Conservation (phyloP, 2,113 vertebrate species). For the Megalops atlanticus region DNA sequence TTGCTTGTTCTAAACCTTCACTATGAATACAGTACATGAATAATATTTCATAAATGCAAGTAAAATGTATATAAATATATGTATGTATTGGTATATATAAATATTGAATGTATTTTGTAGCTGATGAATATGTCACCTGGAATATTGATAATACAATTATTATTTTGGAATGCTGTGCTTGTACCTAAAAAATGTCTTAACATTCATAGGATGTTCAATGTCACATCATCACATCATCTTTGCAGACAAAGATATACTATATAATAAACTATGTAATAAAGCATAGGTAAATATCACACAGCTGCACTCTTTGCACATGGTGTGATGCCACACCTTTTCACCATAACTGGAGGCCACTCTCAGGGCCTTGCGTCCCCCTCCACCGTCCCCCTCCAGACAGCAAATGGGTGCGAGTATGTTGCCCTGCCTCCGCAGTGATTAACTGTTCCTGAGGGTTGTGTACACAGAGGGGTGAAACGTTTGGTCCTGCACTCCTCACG, state of each 20-base stretch:
- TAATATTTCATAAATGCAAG: constrained; percentile 29
- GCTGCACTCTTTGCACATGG: not conserved
- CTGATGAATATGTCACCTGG: constrained; percentile 28
- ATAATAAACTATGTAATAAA: too few species aligned
- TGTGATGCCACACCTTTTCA: not conserved
- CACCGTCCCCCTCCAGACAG: not conserved
- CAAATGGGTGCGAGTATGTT: not conserved
- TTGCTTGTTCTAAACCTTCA: constrained; percentile 40
- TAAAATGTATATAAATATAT: constrained; percentile 18
- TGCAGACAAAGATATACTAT: not conserved
- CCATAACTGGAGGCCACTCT: not conserved
- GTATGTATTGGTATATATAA: not conserved
- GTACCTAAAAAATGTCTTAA: not conserved
- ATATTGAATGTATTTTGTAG: constrained; percentile 28
- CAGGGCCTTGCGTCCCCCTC: not conserved
- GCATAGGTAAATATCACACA: not conserved
- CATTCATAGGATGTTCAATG: not conserved
- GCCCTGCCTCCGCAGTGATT: not conserved
- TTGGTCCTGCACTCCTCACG: constrained; percentile 56
- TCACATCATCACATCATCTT: not conserved
- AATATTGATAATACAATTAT: too few species aligned
- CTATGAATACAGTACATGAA: constrained; percentile 54
- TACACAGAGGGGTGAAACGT: constrained; percentile 17
- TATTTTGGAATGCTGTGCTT: not conserved
- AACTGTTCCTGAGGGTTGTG: constrained; percentile 11